Evolutionary conservation across 92 coral and sea anemone genomes (phyloP), one percentile per base, ranked within the genome.

Genomic region (Palythoa heliodiscus): DNA sequence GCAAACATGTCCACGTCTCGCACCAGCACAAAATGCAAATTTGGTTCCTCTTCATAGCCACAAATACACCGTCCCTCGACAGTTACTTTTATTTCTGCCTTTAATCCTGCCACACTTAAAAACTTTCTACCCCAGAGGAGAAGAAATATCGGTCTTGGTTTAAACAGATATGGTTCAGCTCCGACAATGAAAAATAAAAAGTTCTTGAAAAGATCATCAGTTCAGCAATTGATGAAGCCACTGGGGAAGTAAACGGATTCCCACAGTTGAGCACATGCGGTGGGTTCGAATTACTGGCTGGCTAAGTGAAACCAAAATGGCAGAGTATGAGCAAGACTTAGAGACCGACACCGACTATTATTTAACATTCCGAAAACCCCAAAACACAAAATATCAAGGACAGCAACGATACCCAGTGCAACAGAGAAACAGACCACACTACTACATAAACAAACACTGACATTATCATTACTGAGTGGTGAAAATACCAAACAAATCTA

Each of bases 11-110:
- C 75, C 52, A 20, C 75, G 38, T 71, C 75, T 71, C 23, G 52
- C 38, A 14, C 75, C 75, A 37, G 75, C n/a, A 71, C 39, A 71
- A 71, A 71, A 71, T 52, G 23, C 5, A 71, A 71, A 37, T 71
- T 7, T 24, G 52, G 11, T 54, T 54, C 60, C 60, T 60, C 20
- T 3, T 71, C 75, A 14, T 13, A 71, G 75, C 38, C 52, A 37
- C 16, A 71, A 71, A 15, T 71, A 37, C 48, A 16, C 74, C 50
- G 74, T 70, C 20, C 75, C 75, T 71, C 52, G 75, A 71, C 75
- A 71, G 75, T n/a, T 11, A 71, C 75, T 14, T 71, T 38, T n/a
- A n/a, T 14, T 71, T 71, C 75, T 15, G 23, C 25, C 75, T 37
- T 71, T 10, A 20, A 15, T 71, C 75, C 23, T 20, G 52, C 43